Evolutionary conservation across 2,113 vertebrate genomes (phyloP).

Genomic region (Catharus bicknelli): DNA sequence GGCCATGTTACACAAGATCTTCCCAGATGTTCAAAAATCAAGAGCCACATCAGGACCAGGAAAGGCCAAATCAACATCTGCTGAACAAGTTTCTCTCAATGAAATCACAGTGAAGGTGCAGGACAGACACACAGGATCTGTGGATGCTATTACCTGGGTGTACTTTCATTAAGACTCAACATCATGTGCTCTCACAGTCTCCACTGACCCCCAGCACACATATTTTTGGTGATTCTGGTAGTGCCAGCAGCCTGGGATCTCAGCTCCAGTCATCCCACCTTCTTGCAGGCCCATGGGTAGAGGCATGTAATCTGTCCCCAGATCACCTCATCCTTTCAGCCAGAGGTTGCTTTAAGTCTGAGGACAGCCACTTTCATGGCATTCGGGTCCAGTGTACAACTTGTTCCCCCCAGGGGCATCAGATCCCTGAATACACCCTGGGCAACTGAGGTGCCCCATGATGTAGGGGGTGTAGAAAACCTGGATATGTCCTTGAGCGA

Average conservation of each 20-base stretch:
- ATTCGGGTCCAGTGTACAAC: background rate
- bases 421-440: background rate
- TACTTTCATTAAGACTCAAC: background rate
- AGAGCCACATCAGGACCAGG: background rate
- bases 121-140: background rate
- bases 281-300: background rate
- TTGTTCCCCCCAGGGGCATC: background rate
- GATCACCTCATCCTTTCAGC: background rate
- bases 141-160: background rate
- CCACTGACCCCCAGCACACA: background rate
- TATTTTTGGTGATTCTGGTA: background rate
- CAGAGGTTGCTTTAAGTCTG: background rate
- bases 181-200: background rate
- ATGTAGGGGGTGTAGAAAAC: rapidly evolving
- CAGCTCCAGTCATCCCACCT: background rate
- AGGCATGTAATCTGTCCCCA: background rate
- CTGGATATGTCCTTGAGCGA: background rate
- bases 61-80: background rate
- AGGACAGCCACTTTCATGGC: background rate
- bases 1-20: background rate
- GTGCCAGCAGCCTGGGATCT: background rate
- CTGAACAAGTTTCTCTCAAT: background rate
- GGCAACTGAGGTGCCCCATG: rapidly evolving
- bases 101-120: background rate
- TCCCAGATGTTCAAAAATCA: background rate